A percentile compares a stretch with the other conserved stretches of the same genome.
phyloP scores from a whole-genome alignment of 1,140 invertebrate genomes.

The Nebria ingens region DNA sequence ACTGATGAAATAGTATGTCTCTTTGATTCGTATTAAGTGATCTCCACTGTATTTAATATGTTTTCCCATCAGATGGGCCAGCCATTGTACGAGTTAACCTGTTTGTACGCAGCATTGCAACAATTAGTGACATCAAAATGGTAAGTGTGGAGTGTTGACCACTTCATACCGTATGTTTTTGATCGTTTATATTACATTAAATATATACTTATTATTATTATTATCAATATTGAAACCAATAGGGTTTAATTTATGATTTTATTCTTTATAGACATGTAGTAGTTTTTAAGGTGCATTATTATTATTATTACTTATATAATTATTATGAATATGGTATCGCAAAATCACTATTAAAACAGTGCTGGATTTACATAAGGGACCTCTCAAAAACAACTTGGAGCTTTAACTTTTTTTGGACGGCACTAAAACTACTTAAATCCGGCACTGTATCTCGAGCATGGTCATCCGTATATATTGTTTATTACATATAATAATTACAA shows the following conservation, averaged over 20 bases:
- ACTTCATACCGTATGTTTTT: not conserved
- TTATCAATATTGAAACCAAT: not conserved
- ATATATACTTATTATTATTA: too few relatives aligned
- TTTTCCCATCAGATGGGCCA: constrained; percentile 61
- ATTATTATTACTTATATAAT: too few relatives aligned
- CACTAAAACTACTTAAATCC: too few relatives aligned
- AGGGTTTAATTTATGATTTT: not conserved
- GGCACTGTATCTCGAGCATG: too few relatives aligned
- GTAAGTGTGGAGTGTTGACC: constrained; percentile 52
- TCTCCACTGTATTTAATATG: not conserved
- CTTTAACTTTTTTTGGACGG: too few relatives aligned
- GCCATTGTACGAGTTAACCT: constrained; percentile 90
- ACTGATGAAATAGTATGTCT: not conserved
- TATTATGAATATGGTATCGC: not conserved
- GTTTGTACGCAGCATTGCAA: constrained; percentile 92
- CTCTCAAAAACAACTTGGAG: too few relatives aligned
- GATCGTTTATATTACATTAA: too few relatives aligned
- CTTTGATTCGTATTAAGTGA: not conserved
- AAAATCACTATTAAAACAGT: not conserved
- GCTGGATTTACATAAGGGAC: too few relatives aligned
- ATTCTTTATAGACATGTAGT: too few relatives aligned
- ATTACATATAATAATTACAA: too few relatives aligned
- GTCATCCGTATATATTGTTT: not conserved
- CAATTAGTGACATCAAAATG: constrained; percentile 98
- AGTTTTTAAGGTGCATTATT: not conserved